Conservation (phyloP, 2,797 vertebrate genomes). For the Callimico goeldii region DNA sequence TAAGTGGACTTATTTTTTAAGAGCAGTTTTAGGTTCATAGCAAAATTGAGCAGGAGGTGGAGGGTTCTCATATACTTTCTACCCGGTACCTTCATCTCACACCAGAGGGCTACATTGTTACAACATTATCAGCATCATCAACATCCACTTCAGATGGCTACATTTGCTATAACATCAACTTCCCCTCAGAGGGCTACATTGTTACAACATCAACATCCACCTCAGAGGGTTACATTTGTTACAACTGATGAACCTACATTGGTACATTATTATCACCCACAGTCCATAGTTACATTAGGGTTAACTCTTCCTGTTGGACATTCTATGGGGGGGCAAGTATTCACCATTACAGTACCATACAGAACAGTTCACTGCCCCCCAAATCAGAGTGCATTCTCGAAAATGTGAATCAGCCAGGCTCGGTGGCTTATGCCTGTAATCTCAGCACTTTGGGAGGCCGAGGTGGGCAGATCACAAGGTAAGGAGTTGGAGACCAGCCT, state of each 20-base stretch:
- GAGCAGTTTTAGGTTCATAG: too few relatives aligned
- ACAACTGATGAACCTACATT: too few relatives aligned
- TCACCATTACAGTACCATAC: neutral
- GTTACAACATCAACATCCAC: neutral
- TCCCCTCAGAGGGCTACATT: too few relatives aligned
- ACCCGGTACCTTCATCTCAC: accelerated
- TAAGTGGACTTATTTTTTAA: neutral
- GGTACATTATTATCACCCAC: neutral
- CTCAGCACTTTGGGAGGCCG: too few relatives aligned
- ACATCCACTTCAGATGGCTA: neutral
- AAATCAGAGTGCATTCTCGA: neutral
- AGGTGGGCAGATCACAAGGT: too few relatives aligned
- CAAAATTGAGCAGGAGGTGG: too few relatives aligned
- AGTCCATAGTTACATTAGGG: neutral
- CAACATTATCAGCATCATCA: neutral
- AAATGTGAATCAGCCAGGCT: neutral
- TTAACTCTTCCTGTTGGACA: neutral
- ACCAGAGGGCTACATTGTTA: too few relatives aligned
- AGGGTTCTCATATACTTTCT: too few relatives aligned
- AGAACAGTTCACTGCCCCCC: neutral
- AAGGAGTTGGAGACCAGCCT: too few relatives aligned
- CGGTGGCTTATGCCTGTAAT: too few relatives aligned
- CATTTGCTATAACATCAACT: neutral
- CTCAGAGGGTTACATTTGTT: neutral
- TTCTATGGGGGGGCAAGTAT: neutral